phyloP scores from a whole-genome alignment of 2,797 vertebrate genomes.

The Perodicticus potto region DNA sequence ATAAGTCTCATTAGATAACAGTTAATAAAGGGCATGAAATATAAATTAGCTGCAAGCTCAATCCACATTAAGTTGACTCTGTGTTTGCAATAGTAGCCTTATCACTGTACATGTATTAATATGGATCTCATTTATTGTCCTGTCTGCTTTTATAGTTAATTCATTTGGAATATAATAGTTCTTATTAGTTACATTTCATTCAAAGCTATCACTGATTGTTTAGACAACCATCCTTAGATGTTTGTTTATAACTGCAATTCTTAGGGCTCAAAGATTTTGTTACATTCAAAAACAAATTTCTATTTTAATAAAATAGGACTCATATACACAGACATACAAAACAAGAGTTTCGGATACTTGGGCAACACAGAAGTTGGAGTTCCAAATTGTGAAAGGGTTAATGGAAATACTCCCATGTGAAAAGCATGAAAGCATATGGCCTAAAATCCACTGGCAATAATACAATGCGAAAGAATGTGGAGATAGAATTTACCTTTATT shows the following conservation, averaged over 20 bases:
- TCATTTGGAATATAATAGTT: constrained; percentile 80
- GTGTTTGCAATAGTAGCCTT: constrained; percentile 80
- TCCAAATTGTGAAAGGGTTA: constrained; percentile 13
- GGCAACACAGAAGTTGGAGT: constrained; percentile 8
- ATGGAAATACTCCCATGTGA: background rate
- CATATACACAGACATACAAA: background rate
- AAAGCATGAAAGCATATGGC: background rate
- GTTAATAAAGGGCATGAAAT: constrained; percentile 85
- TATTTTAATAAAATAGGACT: constrained; percentile 35
- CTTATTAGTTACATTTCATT: constrained; percentile 76
- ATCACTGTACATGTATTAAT: constrained; percentile 82
- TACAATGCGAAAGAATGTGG: constrained; percentile 8
- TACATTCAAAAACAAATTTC: constrained; percentile 46
- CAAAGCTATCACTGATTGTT: constrained; percentile 61
- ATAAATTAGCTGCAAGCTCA: constrained; percentile 83
- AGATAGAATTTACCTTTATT: constrained; percentile 27
- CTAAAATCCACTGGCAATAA: background rate
- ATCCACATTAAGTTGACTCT: constrained; percentile 80
- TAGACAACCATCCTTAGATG: constrained; percentile 65
- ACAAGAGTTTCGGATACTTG: background rate
- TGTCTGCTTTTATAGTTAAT: constrained; percentile 69
- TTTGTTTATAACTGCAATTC: constrained; percentile 51
- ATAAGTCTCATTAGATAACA: constrained; percentile 85
- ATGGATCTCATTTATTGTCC: constrained; percentile 62
- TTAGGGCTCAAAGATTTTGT: constrained; percentile 21